Conservation (phyloP, 2,113 vertebrate genomes). For the Hippocampus abdominalis region DNA sequence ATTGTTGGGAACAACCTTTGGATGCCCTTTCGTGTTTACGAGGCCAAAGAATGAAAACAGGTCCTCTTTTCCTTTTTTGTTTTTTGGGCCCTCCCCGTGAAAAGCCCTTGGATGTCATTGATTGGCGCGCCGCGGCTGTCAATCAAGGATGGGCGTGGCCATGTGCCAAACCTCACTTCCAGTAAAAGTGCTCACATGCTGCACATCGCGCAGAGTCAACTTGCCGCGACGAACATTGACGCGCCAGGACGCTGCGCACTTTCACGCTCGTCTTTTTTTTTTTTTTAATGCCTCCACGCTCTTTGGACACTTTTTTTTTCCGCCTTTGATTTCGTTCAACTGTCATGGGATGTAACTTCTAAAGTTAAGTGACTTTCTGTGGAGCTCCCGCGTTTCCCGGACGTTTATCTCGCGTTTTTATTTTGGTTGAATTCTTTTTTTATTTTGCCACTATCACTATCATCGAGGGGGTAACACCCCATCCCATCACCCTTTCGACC, state of each 20-base stretch:
- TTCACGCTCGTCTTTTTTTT: slow-evolving; percentile 15
- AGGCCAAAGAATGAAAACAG: slow-evolving; percentile 43
- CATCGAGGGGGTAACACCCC: slow-evolving; percentile 28
- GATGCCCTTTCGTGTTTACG: slow-evolving; percentile 24
- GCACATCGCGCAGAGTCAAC: slow-evolving; percentile 50
- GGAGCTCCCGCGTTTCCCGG: slow-evolving; percentile 27
- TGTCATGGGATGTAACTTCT: slow-evolving; percentile 57
- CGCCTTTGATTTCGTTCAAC: neutral
- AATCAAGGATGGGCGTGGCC: slow-evolving; percentile 60
- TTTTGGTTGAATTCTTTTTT: slow-evolving; percentile 10
- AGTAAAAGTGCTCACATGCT: slow-evolving; percentile 62
- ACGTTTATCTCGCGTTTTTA: slow-evolving; percentile 10
- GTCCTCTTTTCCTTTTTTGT: neutral
- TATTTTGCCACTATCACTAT: slow-evolving; percentile 14
- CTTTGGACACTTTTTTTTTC: neutral
- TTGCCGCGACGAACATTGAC: neutral
- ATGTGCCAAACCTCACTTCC: slow-evolving; percentile 64
- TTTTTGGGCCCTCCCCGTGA: neutral
- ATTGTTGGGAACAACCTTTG: neutral
- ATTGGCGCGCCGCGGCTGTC: slow-evolving; percentile 59
- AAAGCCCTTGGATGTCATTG: neutral
- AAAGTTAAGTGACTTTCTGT: slow-evolving; percentile 11
- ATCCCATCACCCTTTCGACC: slow-evolving; percentile 46
- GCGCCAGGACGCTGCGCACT: neutral
- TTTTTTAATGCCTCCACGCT: neutral